Evolutionary conservation across 2,113 vertebrate species (phyloP).

Genomic region (Silurus glanis): DNA sequence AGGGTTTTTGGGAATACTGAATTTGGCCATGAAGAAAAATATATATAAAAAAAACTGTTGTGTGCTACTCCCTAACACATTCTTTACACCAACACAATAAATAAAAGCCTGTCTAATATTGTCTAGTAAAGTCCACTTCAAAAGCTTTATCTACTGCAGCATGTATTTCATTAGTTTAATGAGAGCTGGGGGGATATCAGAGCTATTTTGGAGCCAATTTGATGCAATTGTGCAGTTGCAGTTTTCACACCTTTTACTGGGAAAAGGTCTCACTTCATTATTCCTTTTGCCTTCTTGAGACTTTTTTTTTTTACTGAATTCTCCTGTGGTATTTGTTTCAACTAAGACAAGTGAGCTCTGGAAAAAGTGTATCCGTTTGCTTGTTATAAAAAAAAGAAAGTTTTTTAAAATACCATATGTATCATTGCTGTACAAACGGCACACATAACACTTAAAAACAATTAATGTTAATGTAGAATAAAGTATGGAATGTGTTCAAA

Average conservation of each 20-base stretch:
- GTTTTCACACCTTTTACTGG: constrained; percentile 1
- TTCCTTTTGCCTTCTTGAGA: constrained; percentile 22
- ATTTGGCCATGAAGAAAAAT: neutral
- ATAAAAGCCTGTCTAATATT: constrained; percentile 5
- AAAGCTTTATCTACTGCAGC: neutral
- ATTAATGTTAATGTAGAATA: neutral
- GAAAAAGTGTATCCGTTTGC: neutral
- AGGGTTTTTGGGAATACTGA: neutral
- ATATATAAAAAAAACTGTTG: neutral
- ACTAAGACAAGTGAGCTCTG: neutral
- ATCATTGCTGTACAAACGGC: neutral
- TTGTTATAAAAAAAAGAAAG: neutral
- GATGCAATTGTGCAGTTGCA: constrained; percentile 11
- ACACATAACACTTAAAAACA: neutral
- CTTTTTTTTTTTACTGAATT: neutral
- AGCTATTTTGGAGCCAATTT: constrained; percentile 14
- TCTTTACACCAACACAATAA: neutral
- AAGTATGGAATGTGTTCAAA: neutral
- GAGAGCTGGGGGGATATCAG: constrained; percentile 20
- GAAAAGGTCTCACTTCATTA: constrained; percentile 17
- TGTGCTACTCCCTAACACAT: neutral
- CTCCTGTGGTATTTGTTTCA: neutral
- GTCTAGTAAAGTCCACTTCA: neutral
- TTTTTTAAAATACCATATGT: neutral
- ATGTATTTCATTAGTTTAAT: constrained; percentile 31